phyloP scores from a whole-genome alignment of 2,797 vertebrate species.

The Lepilemur ruficaudatus region DNA sequence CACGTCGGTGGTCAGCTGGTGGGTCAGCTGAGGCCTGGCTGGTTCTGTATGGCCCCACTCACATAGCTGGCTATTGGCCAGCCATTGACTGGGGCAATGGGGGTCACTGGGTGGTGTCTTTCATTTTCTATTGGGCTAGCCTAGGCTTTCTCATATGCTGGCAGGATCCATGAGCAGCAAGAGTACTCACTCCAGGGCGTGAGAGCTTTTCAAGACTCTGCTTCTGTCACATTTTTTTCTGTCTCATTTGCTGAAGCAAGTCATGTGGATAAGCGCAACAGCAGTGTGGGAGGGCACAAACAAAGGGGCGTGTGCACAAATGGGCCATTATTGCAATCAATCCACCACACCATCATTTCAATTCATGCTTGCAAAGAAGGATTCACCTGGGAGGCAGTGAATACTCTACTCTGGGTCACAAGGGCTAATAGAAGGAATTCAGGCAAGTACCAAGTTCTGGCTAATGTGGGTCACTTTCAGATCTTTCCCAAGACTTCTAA shows the following conservation, averaged over 20 bases:
- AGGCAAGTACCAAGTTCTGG: background rate
- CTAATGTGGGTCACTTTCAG: background rate
- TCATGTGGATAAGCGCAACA: background rate
- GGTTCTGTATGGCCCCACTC: background rate
- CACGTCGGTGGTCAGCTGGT: background rate
- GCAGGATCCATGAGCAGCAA: background rate
- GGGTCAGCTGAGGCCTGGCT: background rate
- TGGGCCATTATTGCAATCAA: background rate
- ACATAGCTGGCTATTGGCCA: background rate
- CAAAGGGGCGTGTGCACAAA: background rate
- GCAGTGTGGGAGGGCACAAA: background rate
- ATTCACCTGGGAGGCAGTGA: background rate
- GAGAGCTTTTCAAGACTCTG: background rate
- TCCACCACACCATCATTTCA: background rate
- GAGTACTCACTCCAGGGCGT: background rate
- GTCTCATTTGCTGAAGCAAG: background rate
- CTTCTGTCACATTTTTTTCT: background rate
- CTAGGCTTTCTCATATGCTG: background rate
- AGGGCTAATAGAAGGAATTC: background rate
- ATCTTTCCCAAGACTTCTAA: background rate
- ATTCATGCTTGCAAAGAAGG: background rate
- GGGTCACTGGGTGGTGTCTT: background rate
- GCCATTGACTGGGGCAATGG: background rate
- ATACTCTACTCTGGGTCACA: background rate
- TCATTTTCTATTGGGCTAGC: background rate